Base-by-base conservation (phyloP, 2,888 invertebrate genomes). In the Nycteola revayana region DNA sequence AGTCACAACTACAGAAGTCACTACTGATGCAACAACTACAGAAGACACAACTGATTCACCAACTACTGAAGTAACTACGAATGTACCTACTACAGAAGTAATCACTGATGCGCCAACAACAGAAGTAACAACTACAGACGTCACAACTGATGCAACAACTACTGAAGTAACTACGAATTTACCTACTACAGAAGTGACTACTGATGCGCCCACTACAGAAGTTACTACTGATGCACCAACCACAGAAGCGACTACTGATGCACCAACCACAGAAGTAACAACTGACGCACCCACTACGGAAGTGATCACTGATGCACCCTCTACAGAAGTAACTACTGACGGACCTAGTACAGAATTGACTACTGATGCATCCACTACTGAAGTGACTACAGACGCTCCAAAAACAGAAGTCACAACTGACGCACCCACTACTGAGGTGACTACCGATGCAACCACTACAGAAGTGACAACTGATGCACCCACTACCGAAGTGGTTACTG, bases 71-170 rank as follows among this genome's bases (percentile, higher is more conserved):
- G 6, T 6, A 18, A 18, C 18, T 3, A 17, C 24, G 14, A 25
- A 23, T 1, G 33, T 25, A 18, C 5, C 10, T 6, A 7, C 10
- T 6, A 30, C 36, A 0, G n/a, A n/a, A n/a, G n/a, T n/a, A n/a
- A 14, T 28, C 9, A 25, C 25, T 7, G 8, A 28, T 3, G 8
- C 7, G 10, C 9, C 26, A 1, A 32, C 40, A 28, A 9, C 28
- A 1, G 23, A 22, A 8, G 5, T 17, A 9, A 7, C 25, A 4
- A 28, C 30, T 2, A n/a, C 14, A 2, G 25, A 22, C 7, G 25
- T 27, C 18, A 28, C 34, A 5, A 42, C 33, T 9, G 28, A 26
- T 20, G 22, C 34, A 5, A 42, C 33, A 10, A 28, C 31, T 22
- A 22, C 21, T 3, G 9, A 28, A 11, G 5, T 8, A 1, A 25